phyloP scores from a whole-genome alignment of 2,797 vertebrate species.

The Malacoraja senta region DNA sequence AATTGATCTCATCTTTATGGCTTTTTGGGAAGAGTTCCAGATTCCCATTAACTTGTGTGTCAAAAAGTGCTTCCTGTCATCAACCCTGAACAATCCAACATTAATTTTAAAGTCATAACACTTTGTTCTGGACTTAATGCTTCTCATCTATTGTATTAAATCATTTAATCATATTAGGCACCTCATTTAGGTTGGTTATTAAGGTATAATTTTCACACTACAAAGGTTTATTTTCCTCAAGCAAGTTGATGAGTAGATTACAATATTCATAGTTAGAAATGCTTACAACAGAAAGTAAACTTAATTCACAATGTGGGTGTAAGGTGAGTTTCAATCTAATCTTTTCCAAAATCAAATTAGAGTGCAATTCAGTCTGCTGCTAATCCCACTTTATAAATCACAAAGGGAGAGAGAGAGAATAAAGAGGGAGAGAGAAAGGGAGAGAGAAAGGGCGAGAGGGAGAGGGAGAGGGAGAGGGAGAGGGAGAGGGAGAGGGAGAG shows the following conservation, averaged over 20 bases:
- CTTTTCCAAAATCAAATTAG: background rate
- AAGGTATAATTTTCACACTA: background rate
- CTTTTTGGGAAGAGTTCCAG: background rate
- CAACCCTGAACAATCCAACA: background rate
- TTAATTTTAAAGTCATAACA: background rate
- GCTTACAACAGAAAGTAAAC: background rate
- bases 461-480: no score
- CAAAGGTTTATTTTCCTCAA: background rate
- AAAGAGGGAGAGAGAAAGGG: background rate
- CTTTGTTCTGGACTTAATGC: background rate
- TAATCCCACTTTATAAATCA: background rate
- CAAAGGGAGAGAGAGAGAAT: no score
- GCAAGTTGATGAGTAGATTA: background rate
- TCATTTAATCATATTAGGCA: background rate
- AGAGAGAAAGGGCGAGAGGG: background rate
- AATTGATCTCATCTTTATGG: background rate
- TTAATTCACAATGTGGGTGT: background rate
- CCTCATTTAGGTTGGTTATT: background rate
- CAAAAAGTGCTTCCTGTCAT: background rate
- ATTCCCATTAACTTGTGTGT: background rate
- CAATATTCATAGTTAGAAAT: constrained; percentile 1
- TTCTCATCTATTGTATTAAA: background rate
- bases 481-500: no score
- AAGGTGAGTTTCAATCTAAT: background rate
- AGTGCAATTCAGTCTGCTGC: background rate